Evolutionary conservation across 1,140 invertebrate species (phyloP).

Genomic region (Laodelphax striatellus): DNA sequence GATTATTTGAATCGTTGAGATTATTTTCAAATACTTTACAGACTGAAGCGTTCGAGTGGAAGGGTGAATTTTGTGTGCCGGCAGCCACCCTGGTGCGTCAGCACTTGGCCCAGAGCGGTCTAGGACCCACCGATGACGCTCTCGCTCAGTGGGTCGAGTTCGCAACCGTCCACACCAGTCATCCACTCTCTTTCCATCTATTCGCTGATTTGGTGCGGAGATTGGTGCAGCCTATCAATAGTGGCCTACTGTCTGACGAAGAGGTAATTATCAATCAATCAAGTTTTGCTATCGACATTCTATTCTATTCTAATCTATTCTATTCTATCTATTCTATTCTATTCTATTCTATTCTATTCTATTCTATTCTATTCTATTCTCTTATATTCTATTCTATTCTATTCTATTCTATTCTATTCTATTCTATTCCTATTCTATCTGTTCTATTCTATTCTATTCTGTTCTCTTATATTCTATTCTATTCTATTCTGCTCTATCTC

Average conservation of each 20-base stretch:
- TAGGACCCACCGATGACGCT: slow-evolving; percentile 49
- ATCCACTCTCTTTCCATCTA: slow-evolving; percentile 60
- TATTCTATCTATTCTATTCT: not conserved
- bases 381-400: too few relatives aligned
- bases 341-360: too few relatives aligned
- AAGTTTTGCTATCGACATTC: not conserved
- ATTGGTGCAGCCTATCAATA: slow-evolving; percentile 49
- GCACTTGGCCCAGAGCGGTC: slow-evolving; percentile 82
- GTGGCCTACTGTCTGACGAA: slow-evolving; percentile 47
- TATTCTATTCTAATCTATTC: not conserved
- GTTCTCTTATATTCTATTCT: too few relatives aligned
- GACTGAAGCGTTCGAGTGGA: slow-evolving; percentile 73
- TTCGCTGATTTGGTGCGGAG: slow-evolving; percentile 55
- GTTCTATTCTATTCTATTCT: too few relatives aligned
- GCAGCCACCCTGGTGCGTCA: slow-evolving; percentile 79
- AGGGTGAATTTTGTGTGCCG: slow-evolving; percentile 65
- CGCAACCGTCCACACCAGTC: slow-evolving; percentile 55
- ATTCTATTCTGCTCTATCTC: too few relatives aligned
- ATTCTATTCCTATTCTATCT: too few relatives aligned
- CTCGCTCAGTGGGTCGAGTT: slow-evolving; percentile 67
- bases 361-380: too few relatives aligned
- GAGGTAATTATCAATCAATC: slow-evolving; percentile 35
- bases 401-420: too few relatives aligned
- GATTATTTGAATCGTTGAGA: not conserved
- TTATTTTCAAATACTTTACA: slow-evolving; percentile 26